phyloP scores from a whole-genome alignment of 2,888 invertebrate genomes.

The Oxytorus armatus region DNA sequence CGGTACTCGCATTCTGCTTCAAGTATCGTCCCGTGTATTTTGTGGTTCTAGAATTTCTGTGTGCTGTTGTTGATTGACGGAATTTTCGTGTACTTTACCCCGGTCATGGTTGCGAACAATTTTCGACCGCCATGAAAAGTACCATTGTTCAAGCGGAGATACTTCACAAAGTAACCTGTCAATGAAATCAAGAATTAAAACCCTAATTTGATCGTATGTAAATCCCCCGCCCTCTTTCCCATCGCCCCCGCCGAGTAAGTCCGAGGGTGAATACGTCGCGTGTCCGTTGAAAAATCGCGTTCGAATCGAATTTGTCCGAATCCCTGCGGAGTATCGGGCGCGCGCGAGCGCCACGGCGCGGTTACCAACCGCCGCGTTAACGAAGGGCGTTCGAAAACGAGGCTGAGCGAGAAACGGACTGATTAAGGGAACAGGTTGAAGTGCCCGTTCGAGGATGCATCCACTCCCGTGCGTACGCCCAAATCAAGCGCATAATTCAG shows the following conservation, averaged over 20 bases:
- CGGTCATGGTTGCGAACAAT: not conserved
- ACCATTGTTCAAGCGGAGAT: too few species aligned
- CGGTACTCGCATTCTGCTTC: too few species aligned
- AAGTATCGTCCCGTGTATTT: too few species aligned
- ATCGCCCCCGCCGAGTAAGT: too few species aligned
- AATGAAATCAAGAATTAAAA: slow-evolving; percentile 14
- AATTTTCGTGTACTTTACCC: too few species aligned
- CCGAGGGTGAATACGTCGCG: slow-evolving; percentile 29
- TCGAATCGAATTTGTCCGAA: slow-evolving; percentile 78
- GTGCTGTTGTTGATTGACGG: too few species aligned
- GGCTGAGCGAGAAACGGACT: slow-evolving; percentile 62
- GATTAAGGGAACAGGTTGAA: slow-evolving; percentile 72
- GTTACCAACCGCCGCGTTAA: slow-evolving; percentile 46
- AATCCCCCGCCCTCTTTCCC: too few species aligned
- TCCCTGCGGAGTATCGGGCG: slow-evolving; percentile 73
- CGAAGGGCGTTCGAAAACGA: slow-evolving; percentile 51
- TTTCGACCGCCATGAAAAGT: not conserved
- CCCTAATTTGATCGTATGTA: slow-evolving; percentile 21
- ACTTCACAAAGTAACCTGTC: not conserved
- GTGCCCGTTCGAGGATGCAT: slow-evolving; percentile 69
- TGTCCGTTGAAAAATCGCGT: slow-evolving; percentile 64
- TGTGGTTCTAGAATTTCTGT: too few species aligned
- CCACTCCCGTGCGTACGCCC: slow-evolving; percentile 54
- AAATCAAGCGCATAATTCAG: slow-evolving; percentile 84
- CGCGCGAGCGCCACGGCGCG: slow-evolving; percentile 43